These are phyloP conservation scores for Hermetia illucens DNA, from an alignment of 1,140 invertebrate genomes.

Conservation along the genomic window DNA sequence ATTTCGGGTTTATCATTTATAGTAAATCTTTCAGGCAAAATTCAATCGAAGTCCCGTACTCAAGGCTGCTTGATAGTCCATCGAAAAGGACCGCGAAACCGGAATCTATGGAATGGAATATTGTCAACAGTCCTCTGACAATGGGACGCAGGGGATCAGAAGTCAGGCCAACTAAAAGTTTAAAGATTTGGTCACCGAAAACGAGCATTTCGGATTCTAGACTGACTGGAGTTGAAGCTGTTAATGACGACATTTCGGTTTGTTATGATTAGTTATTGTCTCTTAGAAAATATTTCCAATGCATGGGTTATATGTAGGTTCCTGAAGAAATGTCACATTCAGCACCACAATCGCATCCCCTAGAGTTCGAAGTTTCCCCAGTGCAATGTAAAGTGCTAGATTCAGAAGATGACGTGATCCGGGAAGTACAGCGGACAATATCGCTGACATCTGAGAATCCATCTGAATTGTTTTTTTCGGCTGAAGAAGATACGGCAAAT, in stretches of 20 bases:
- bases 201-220: constrained; percentile 71
- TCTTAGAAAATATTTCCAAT: too few species aligned
- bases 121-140: too few species aligned
- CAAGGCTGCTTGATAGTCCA: constrained; percentile 53
- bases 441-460: constrained; percentile 80
- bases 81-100: constrained; percentile 22
- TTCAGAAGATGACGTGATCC: constrained; percentile 11
- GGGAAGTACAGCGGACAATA: constrained; percentile 62
- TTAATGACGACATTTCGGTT: constrained; percentile 25
- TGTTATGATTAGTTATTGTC: too few species aligned
- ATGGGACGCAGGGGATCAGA: constrained; percentile 46
- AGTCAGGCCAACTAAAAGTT: constrained; percentile 38
- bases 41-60: constrained; percentile 58
- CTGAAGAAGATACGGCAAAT: constrained; percentile 64
- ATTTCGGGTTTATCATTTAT: too few species aligned
- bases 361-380: constrained; percentile 25
- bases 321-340: constrained; percentile 35
- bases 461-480: constrained; percentile 80
- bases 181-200: constrained; percentile 31
- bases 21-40: constrained; percentile 16
- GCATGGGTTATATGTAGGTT: constrained; percentile 19
- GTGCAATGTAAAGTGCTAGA: not conserved
- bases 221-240: constrained; percentile 45
- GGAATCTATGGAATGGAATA: constrained; percentile 11
- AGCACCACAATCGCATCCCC: constrained; percentile 30